Evolutionary conservation across 2,113 vertebrate genomes (phyloP).

Genomic region (Coptodon bakossiorum): DNA sequence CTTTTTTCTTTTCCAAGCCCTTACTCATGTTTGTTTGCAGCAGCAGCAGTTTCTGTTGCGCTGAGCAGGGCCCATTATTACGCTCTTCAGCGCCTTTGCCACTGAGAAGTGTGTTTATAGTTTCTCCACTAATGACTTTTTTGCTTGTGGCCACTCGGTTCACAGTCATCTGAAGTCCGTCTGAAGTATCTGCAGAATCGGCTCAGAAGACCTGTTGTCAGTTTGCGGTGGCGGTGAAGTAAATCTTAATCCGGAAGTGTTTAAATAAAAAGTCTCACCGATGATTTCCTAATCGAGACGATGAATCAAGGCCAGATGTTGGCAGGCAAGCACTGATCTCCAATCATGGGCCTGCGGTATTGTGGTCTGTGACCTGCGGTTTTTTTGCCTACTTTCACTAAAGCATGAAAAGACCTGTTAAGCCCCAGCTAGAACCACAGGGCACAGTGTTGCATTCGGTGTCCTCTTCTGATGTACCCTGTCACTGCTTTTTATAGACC

Average conservation of each 20-base stretch:
- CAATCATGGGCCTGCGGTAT: slow-evolving; percentile 33
- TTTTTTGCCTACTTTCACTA: slow-evolving; percentile 52
- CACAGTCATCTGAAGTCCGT: background rate
- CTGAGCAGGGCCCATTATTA: background rate
- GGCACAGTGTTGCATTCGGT: background rate
- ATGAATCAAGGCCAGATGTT: slow-evolving; percentile 10
- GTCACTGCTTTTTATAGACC: slow-evolving; percentile 23
- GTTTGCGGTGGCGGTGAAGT: background rate
- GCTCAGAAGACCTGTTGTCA: background rate
- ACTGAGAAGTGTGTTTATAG: background rate
- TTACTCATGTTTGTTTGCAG: background rate
- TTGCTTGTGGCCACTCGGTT: background rate
- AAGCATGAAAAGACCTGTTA: slow-evolving; percentile 58
- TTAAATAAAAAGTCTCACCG: background rate
- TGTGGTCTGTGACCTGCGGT: slow-evolving; percentile 47
- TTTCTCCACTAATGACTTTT: background rate
- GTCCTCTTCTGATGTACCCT: slow-evolving; percentile 4
- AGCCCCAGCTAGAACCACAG: slow-evolving; percentile 36
- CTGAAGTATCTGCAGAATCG: background rate
- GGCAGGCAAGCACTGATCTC: slow-evolving; percentile 5
- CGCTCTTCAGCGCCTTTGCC: background rate
- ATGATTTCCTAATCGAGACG: slow-evolving; percentile 13
- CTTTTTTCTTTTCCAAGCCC: background rate
- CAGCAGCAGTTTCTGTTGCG: background rate
- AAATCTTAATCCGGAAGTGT: background rate